Percentiles rank a stretch among this genome's conserved stretches.
These are phyloP conservation scores for Bergia puertoricense DNA, from an alignment of 92 coral and sea anemone genomes.

Conservation along the genomic window DNA sequence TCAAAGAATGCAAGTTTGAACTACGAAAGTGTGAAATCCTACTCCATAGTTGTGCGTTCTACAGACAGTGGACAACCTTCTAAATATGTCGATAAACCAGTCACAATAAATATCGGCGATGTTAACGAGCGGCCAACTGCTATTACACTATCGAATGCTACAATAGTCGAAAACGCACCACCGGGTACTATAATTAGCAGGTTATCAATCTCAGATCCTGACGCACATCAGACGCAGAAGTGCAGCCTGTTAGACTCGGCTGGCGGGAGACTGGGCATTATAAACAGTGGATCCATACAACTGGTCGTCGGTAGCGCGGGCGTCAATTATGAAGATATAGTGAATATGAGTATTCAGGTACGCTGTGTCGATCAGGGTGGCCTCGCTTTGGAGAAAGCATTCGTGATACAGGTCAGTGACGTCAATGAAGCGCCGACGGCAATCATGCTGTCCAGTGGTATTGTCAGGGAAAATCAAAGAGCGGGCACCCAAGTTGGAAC, in stretches of 20 bases:
- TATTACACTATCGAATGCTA: constrained; percentile 63
- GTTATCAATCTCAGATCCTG: constrained; percentile 85
- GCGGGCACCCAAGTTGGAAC: constrained; percentile 62
- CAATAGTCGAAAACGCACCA: constrained; percentile 62
- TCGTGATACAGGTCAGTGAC: constrained; percentile 63
- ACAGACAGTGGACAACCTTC: constrained; percentile 85
- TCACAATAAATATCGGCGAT: constrained; percentile 65
- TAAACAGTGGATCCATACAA: constrained; percentile 37
- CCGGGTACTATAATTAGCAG: constrained; percentile 74
- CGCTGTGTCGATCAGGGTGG: constrained; percentile 83
- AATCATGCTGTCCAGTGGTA: constrained; percentile 59
- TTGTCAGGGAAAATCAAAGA: constrained; percentile 65
- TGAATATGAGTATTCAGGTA: constrained; percentile 56
- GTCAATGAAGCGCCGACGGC: constrained; percentile 86
- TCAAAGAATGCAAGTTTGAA: constrained; percentile 72
- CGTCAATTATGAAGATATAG: constrained; percentile 71
- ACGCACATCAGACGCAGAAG: constrained; percentile 68
- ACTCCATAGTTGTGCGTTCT: constrained; percentile 64
- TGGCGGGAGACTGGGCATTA: constrained; percentile 65
- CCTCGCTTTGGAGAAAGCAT: constrained; percentile 52
- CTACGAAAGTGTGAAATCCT: constrained; percentile 61
- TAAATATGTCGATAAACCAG: constrained; percentile 50
- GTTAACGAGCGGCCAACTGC: constrained; percentile 82
- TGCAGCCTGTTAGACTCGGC: constrained; percentile 71
- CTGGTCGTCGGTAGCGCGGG: constrained; percentile 81